These are phyloP conservation scores for Elachura formosa DNA, from an alignment of 2,113 vertebrate genomes.

Conservation along the genomic window DNA sequence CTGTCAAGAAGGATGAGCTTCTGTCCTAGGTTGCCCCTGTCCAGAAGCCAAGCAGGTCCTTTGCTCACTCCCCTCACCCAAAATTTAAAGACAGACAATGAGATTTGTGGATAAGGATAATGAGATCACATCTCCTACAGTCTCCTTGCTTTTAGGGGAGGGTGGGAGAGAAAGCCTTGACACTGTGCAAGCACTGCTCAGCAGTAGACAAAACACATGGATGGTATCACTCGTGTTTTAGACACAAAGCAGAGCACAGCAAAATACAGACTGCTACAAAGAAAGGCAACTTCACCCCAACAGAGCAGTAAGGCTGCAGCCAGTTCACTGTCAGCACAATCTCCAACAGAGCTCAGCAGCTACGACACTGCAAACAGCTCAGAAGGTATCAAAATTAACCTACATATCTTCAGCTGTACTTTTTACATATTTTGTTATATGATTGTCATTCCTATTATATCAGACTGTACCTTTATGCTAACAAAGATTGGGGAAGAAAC, in stretches of 20 bases:
- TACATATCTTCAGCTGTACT: not conserved
- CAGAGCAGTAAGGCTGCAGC: not conserved
- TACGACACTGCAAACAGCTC: not conserved
- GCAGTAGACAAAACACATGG: not conserved
- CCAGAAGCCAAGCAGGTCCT: not conserved
- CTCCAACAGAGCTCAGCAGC: not conserved
- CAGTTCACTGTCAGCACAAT: not conserved
- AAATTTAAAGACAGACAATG: not conserved
- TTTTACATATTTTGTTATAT: not conserved
- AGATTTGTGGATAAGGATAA: not conserved
- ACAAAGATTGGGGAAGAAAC: not conserved
- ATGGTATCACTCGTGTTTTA: not conserved
- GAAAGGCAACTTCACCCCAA: not conserved
- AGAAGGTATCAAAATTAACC: not conserved
- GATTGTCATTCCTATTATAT: not conserved
- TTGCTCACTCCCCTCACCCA: not conserved
- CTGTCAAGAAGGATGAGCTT: not conserved
- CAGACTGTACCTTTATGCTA: not conserved
- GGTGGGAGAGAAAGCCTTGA: not conserved
- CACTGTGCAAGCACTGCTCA: not conserved
- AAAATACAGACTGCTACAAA: not conserved
- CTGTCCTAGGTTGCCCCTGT: not conserved
- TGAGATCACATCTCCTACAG: not conserved
- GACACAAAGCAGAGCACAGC: not conserved
- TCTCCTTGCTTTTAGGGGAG: not conserved